Percentiles rank a stretch among this genome's conserved stretches.
Conservation (phyloP, 2,113 vertebrate genomes). For the Xiphias gladius region DNA sequence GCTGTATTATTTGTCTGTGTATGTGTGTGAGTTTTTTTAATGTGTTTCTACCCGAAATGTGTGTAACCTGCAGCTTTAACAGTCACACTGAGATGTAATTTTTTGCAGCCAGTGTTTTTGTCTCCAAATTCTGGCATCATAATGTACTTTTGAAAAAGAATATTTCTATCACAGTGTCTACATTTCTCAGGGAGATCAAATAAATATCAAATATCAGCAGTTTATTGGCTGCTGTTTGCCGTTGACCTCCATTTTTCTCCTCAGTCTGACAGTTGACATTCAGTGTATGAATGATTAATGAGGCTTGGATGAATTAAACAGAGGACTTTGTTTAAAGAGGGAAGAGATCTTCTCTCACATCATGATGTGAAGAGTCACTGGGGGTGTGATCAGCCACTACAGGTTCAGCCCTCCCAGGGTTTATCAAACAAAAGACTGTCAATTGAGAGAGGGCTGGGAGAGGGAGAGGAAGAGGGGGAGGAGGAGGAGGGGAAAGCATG, state of each 20-base stretch:
- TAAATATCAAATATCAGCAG: conserved; percentile 17
- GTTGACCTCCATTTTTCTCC: neutral
- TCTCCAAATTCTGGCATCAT: neutral
- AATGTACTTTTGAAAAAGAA: neutral
- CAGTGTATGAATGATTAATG: conserved; percentile 17
- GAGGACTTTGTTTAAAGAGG: neutral
- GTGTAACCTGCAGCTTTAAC: neutral
- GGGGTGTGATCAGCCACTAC: neutral
- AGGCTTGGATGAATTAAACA: neutral
- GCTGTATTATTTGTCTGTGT: neutral
- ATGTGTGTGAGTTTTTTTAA: neutral
- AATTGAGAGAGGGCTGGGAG: neutral
- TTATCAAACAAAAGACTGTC: neutral
- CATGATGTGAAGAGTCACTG: neutral
- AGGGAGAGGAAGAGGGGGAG: neutral
- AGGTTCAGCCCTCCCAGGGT: neutral
- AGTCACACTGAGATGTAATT: neutral
- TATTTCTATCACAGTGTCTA: neutral
- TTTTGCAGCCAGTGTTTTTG: neutral
- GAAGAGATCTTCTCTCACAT: neutral
- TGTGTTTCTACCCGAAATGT: neutral
- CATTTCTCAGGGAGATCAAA: conserved; percentile 8
- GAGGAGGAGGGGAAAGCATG: neutral
- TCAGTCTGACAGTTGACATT: conserved; percentile 29
- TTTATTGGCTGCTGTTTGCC: neutral